Evolutionary conservation across 2,888 invertebrate species (phyloP).

Genomic region (Limnephilus rhombicus): DNA sequence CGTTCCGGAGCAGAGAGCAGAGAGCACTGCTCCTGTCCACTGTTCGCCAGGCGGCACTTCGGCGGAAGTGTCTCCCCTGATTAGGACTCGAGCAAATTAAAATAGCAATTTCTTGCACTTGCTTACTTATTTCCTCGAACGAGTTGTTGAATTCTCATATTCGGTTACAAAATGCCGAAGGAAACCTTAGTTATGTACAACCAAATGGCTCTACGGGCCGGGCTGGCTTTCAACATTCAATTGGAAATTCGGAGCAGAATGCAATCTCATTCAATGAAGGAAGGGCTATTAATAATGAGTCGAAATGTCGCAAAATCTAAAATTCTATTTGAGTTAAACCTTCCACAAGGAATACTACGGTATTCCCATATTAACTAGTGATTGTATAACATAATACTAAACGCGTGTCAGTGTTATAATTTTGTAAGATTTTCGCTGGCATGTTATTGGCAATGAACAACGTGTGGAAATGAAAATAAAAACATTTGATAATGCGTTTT

Average conservation of each 20-base stretch:
- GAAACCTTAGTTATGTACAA: neutral
- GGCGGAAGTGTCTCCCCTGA: neutral
- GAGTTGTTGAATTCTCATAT: neutral
- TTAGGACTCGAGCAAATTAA: neutral
- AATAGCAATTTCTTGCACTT: neutral
- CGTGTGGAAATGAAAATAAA: too few species aligned
- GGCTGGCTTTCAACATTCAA: neutral
- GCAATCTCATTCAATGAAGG: neutral
- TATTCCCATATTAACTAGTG: neutral
- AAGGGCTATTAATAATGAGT: neutral
- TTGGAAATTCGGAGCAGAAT: neutral
- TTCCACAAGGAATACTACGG: neutral
- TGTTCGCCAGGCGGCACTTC: neutral
- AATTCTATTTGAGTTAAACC: neutral
- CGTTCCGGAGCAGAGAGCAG: neutral
- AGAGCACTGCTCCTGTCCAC: neutral
- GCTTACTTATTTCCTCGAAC: neutral
- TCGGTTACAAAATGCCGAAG: neutral
- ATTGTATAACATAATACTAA: neutral
- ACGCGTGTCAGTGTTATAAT: too few species aligned
- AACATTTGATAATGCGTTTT: too few species aligned
- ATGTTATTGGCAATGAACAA: too few species aligned
- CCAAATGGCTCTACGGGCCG: neutral
- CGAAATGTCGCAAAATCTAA: slow-evolving; percentile 5
- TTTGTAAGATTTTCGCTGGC: too few species aligned